Evolutionary conservation across 2,113 vertebrate genomes (phyloP).

Genomic region (Lepisosteus osseus): DNA sequence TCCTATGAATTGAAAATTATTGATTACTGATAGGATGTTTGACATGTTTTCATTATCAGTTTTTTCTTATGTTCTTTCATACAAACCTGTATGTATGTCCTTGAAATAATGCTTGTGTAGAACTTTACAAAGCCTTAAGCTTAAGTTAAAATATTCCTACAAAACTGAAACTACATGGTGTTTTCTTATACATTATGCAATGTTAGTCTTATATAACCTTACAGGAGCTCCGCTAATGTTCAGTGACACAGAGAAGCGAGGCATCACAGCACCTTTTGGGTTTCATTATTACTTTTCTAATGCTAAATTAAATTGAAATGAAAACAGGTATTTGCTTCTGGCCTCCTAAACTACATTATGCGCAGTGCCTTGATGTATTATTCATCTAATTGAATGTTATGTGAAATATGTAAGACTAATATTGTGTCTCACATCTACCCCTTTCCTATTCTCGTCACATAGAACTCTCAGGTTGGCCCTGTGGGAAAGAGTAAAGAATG

Average conservation of each 20-base stretch:
- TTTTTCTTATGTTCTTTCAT: no score
- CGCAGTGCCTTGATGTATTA: background rate
- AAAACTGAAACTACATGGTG: no score
- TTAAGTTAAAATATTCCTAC: no score
- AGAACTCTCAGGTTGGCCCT: background rate
- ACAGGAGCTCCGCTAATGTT: background rate
- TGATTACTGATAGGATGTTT: no score
- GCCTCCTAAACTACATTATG: background rate
- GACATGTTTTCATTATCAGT: no score
- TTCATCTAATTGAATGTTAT: constrained; percentile 11
- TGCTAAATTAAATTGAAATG: background rate
- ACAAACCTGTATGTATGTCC: no score
- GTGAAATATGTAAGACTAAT: constrained; percentile 4
- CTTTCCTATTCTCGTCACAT: background rate
- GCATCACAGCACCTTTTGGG: background rate
- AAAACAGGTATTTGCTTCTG: background rate
- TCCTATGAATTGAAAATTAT: no score
- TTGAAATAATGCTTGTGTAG: no score
- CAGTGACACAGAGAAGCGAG: background rate
- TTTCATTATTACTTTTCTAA: background rate
- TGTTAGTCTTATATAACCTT: background rate
- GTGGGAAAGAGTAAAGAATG: background rate
- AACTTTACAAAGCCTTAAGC: no score
- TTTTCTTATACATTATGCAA: no score
- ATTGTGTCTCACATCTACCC: background rate